These are phyloP conservation scores for Plodia interpunctella DNA, from an alignment of 1,140 invertebrate genomes.

Conservation along the genomic window DNA sequence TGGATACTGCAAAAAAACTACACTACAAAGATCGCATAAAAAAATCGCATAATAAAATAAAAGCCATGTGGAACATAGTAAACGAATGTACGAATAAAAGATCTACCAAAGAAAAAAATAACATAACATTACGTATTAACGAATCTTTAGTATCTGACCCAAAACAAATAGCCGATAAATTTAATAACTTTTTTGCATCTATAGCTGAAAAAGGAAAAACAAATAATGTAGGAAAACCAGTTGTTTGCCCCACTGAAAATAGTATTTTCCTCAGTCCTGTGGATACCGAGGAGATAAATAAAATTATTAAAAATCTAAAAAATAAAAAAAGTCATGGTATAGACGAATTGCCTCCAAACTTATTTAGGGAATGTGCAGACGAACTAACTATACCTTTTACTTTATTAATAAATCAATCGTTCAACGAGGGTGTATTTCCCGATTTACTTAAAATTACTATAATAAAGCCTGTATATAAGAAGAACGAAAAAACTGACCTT, in stretches of 20 bases:
- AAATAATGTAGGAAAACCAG: background rate
- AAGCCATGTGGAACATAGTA: slow-evolving; percentile 18
- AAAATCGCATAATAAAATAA: slow-evolving; percentile 11
- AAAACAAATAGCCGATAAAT: background rate
- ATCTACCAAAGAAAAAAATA: slow-evolving; percentile 6
- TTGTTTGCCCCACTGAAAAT: background rate
- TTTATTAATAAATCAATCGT: slow-evolving; percentile 2
- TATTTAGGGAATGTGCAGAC: slow-evolving; percentile 9
- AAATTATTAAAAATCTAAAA: slow-evolving; percentile 10
- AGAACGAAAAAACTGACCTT: too few species aligned
- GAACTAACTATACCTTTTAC: slow-evolving; percentile 7
- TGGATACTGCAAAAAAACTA: slow-evolving; percentile 21
- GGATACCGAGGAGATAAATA: background rate
- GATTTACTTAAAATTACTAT: slow-evolving; percentile 5
- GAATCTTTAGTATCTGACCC: background rate
- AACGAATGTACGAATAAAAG: slow-evolving; percentile 17
- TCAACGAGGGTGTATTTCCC: background rate
- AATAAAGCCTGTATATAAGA: slow-evolving; percentile 14
- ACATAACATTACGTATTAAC: slow-evolving; percentile 13
- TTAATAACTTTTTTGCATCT: slow-evolving; percentile 6
- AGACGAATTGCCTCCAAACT: slow-evolving; percentile 7
- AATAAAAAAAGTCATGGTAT: slow-evolving; percentile 12
- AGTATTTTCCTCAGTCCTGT: slow-evolving; percentile 9
- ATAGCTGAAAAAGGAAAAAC: background rate
- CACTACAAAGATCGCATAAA: slow-evolving; percentile 13